A percentile compares a stretch with the other conserved stretches of the same genome.
These are phyloP conservation scores for Albula glossodonta DNA, from an alignment of 2,113 vertebrate species.

Conservation along the genomic window DNA sequence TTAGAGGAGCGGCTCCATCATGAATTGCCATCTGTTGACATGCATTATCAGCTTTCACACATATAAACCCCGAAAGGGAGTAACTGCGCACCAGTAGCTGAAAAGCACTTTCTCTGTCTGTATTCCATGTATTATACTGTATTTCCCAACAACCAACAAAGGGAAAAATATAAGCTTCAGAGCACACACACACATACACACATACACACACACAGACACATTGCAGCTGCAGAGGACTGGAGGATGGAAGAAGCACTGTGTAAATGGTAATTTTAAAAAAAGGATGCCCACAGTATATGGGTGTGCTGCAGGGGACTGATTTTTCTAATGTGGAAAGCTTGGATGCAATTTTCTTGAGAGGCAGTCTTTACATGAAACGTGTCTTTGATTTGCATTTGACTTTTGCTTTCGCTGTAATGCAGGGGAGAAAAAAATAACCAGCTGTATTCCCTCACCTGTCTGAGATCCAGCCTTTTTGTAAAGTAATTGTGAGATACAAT, in stretches of 20 bases:
- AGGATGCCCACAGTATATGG: neutral
- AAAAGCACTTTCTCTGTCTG: neutral
- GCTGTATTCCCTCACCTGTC: neutral
- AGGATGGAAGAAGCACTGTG: neutral
- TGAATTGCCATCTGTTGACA: conserved; percentile 16
- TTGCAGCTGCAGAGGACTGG: neutral
- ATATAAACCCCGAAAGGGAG: neutral
- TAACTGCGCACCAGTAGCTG: neutral
- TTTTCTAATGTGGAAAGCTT: neutral
- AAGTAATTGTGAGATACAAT: neutral
- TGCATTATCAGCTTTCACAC: conserved; percentile 2
- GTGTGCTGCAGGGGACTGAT: neutral
- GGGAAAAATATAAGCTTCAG: neutral
- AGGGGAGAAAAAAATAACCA: neutral
- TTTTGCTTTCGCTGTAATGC: neutral
- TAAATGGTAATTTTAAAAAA: neutral
- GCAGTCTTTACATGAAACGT: neutral
- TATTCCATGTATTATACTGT: neutral
- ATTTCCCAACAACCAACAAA: neutral
- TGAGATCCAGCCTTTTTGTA: neutral
- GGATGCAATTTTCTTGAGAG: neutral
- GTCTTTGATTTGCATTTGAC: neutral
- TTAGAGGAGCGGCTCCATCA: conserved; percentile 7
- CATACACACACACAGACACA: neutral
- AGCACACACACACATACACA: neutral